Conservation (phyloP, 2,113 vertebrate species). For the Sceloporus undulatus region DNA sequence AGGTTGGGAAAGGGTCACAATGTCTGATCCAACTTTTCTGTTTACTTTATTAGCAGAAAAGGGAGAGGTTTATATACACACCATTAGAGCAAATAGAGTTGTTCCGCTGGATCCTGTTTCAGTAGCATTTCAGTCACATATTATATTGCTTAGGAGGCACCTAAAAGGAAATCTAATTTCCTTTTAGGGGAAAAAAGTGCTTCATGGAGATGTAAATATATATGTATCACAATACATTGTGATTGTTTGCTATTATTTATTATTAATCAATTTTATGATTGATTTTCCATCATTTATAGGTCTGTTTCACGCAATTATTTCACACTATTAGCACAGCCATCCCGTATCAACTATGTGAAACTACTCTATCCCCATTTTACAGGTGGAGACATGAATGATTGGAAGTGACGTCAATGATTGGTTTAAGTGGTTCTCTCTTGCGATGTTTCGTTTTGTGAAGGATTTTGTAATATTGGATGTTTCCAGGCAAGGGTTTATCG, state of each 20-base stretch:
- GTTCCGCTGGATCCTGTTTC: constrained; percentile 49
- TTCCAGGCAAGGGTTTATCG: background rate
- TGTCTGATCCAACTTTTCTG: background rate
- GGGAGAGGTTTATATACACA: constrained; percentile 46
- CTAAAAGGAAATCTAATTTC: constrained; percentile 18
- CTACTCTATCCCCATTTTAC: background rate
- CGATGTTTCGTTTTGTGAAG: background rate
- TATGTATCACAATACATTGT: background rate
- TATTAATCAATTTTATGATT: background rate
- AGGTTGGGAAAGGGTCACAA: background rate
- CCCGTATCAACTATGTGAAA: background rate
- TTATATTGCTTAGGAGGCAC: constrained; percentile 29
- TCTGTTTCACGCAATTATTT: background rate
- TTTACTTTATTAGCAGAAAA: constrained; percentile 32
- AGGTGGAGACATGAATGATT: background rate
- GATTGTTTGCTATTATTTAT: background rate
- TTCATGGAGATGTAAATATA: background rate
- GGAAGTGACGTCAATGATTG: background rate
- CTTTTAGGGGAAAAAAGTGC: background rate
- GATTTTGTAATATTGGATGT: background rate
- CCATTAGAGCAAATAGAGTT: constrained; percentile 29
- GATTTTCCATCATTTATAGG: background rate
- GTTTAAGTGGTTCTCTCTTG: background rate
- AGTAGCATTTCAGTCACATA: background rate
- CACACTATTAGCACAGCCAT: background rate